phyloP scores from a whole-genome alignment of 2,113 vertebrate genomes.

The Eudyptes chrysolophus region DNA sequence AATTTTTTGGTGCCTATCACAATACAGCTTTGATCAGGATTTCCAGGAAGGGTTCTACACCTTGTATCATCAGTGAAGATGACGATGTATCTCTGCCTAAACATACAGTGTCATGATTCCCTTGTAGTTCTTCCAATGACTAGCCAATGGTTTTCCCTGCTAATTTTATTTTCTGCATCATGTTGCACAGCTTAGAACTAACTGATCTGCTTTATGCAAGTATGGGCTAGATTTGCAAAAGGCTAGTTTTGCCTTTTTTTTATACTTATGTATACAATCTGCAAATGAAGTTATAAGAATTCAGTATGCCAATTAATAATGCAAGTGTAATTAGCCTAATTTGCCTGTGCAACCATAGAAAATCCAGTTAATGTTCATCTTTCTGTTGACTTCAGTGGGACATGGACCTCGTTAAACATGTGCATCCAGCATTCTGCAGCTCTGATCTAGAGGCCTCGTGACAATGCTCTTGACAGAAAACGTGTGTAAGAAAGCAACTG shows the following conservation, averaged over 20 bases:
- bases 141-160: background rate
- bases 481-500: rapidly evolving
- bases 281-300: background rate
- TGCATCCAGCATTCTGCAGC: background rate
- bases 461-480: background rate
- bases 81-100: background rate
- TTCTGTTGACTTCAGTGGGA: background rate
- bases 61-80: background rate
- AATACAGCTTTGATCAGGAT: background rate
- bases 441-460: background rate
- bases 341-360: background rate
- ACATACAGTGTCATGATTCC: background rate
- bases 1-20: background rate
- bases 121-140: background rate
- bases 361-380: background rate
- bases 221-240: background rate
- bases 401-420: background rate
- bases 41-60: background rate
- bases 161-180: background rate
- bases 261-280: background rate
- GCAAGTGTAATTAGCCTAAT: background rate
- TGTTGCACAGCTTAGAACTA: background rate
- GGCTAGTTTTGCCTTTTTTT: background rate
- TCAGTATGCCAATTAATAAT: background rate
- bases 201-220: background rate